These are phyloP conservation scores for Eptesicus fuscus DNA, from an alignment of 2,113 vertebrate species.

Conservation along the genomic window DNA sequence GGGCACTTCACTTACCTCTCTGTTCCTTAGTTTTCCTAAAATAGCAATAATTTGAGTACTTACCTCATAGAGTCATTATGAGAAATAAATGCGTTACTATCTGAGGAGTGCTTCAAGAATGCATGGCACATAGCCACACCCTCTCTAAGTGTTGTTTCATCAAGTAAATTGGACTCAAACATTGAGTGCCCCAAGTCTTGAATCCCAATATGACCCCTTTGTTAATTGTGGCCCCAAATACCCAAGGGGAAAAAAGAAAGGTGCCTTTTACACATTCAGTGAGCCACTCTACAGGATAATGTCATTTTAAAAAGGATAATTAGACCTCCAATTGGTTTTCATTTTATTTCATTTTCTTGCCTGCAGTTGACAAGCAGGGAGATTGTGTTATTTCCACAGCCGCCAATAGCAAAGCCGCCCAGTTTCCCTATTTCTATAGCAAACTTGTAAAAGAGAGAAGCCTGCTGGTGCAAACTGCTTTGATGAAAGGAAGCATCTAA, in stretches of 20 bases:
- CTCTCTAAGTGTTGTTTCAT: background rate
- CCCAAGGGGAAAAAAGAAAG: constrained; percentile 35
- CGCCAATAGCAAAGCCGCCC: constrained; percentile 70
- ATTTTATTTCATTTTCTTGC: constrained; percentile 82
- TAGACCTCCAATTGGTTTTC: constrained; percentile 78
- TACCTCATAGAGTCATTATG: background rate
- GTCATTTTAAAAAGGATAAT: constrained; percentile 80
- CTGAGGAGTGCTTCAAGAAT: background rate
- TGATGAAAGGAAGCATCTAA: constrained; percentile 78
- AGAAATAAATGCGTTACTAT: background rate
- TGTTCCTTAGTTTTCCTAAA: background rate
- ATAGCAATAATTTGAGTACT: background rate
- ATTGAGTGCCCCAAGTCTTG: background rate
- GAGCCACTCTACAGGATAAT: constrained; percentile 75
- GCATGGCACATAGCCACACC: background rate
- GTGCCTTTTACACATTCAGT: constrained; percentile 71
- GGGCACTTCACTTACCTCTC: background rate
- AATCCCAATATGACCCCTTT: background rate
- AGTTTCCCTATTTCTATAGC: constrained; percentile 60
- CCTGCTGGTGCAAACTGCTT: constrained; percentile 77
- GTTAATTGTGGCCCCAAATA: background rate
- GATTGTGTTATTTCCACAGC: constrained; percentile 73
- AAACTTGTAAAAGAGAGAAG: constrained; percentile 67
- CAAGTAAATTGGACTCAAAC: background rate
- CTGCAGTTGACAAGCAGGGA: constrained; percentile 68